Evolutionary conservation across 2,113 vertebrate species (phyloP), one percentile per base, ranked within the genome.

Genomic region (Dendropsophus ebraccatus): DNA sequence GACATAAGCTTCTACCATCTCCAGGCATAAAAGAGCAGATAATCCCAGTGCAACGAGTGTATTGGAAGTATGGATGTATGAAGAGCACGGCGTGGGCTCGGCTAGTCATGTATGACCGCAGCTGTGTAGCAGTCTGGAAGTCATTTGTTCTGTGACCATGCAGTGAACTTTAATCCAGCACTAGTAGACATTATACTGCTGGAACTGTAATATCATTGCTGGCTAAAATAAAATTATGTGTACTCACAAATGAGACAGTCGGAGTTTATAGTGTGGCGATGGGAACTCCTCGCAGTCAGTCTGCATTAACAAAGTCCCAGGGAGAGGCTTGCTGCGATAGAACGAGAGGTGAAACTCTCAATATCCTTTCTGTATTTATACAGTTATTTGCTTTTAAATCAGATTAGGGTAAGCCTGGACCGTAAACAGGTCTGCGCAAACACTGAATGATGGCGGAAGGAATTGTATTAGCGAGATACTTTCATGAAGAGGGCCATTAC

Each of bases 381-480:
- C 45, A 70, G 23, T 79, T 79, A 85, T 85, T 85, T 50, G 41
- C 73, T 67, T 41, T 30, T 5, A 85, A 85, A 85, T 85, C 47
- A 78, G 47, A 58, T 85, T 85, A 85, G 19, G 9, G 54, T 58
- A 78, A 78, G 74, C 47, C 47, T 69, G 74, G 70, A 72, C 56
- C 76, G 72, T 77, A 84, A 84, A 84, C 83, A 84, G 83, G 56
- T 78, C 74, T 69, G 50, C 82, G 23, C 70, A 62, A 70, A 78
- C 45, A 79, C 45, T 78, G 83, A 84, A 65, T 85, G 45, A 85
- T 79, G 47, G 75, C 2, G 28, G 28, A 54, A 78, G 25, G 58
- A 85, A 85, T 85, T 79, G 74, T 85, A 79, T 86, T 80, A 86
- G 56, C 50, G 12, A 78, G 58, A 85, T 67, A 19, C 74, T 78